These are phyloP conservation scores for Epinephelus coioides DNA, from an alignment of 2,797 vertebrate genomes.

Conservation along the genomic window DNA sequence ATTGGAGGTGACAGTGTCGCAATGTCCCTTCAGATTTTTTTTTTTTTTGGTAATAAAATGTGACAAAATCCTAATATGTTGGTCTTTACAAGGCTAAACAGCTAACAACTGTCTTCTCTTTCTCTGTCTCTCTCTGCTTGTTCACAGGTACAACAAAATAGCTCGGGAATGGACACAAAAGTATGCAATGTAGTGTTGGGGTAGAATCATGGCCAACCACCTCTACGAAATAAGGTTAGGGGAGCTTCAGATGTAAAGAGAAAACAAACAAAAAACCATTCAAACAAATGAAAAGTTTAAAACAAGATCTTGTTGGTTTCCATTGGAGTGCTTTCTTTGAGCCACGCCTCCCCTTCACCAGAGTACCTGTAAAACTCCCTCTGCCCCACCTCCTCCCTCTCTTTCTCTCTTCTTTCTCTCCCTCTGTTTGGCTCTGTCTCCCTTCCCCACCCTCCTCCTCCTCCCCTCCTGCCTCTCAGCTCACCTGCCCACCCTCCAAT, in stretches of 20 bases:
- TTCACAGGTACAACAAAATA: slow-evolving; percentile 99
- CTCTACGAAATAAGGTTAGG: slow-evolving; percentile 96
- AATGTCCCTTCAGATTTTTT: background rate
- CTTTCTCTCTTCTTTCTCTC: slow-evolving; percentile 78
- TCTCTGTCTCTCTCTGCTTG: slow-evolving; percentile 57
- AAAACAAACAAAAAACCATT: slow-evolving; percentile 85
- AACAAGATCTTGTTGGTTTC: slow-evolving; percentile 94
- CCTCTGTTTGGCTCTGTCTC: slow-evolving; percentile 37
- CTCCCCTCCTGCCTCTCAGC: slow-evolving; percentile 84
- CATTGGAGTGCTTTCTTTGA: slow-evolving; percentile 99
- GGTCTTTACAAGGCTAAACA: background rate
- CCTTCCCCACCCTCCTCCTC: background rate
- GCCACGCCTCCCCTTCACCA: slow-evolving; percentile 96
- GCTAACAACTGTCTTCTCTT: slow-evolving; percentile 2
- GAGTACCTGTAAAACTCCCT: slow-evolving; percentile 91
- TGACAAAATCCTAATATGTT: background rate
- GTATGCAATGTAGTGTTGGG: slow-evolving; percentile 99
- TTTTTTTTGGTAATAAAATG: background rate
- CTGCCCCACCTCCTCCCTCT: slow-evolving; percentile 68
- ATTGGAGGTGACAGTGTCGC: background rate
- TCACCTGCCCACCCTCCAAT: slow-evolving; percentile 90
- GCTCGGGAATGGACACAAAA: slow-evolving; percentile 99
- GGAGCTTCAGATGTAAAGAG: slow-evolving; percentile 96
- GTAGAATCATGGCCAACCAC: slow-evolving; percentile 91
- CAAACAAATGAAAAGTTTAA: slow-evolving; percentile 85